Evolutionary conservation across 1,140 invertebrate species (phyloP).

Genomic region (Tenebrio molitor): DNA sequence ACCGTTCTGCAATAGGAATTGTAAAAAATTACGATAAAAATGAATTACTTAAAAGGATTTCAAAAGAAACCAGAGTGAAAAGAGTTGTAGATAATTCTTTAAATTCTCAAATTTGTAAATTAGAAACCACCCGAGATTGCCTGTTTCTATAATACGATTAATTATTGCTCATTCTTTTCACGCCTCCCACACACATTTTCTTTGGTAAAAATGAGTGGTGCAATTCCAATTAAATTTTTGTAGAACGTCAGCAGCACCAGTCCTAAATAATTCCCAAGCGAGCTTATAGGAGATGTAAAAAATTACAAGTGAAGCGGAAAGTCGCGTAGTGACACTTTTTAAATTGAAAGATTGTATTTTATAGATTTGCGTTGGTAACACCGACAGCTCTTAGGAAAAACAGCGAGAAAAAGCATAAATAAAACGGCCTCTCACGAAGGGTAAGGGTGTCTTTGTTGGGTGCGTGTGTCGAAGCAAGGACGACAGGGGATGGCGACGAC

Average conservation of each 20-base stretch:
- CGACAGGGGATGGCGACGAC: not conserved
- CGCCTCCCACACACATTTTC: not conserved
- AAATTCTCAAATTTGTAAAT: no score
- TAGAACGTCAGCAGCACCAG: constrained; percentile 4
- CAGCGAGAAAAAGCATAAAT: constrained; percentile 33
- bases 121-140: no score
- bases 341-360: constrained; percentile 51
- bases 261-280: constrained; percentile 3
- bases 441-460: constrained; percentile 1
- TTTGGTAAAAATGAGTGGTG: not conserved
- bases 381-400: constrained; percentile 43
- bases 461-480: not conserved
- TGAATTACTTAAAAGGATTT: no score
- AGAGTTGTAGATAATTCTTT: no score
- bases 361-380: constrained; percentile 49
- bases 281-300: constrained; percentile 9
- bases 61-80: no score
- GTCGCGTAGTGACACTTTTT: constrained; percentile 45
- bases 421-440: not conserved
- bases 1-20: no score
- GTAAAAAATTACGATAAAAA: no score
- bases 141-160: no score
- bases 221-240: constrained; percentile 9
- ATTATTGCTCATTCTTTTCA: constrained; percentile 14
- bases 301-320: constrained; percentile 44